Conservation (phyloP, 2,888 invertebrate species). For the Drosophila greeni region DNA sequence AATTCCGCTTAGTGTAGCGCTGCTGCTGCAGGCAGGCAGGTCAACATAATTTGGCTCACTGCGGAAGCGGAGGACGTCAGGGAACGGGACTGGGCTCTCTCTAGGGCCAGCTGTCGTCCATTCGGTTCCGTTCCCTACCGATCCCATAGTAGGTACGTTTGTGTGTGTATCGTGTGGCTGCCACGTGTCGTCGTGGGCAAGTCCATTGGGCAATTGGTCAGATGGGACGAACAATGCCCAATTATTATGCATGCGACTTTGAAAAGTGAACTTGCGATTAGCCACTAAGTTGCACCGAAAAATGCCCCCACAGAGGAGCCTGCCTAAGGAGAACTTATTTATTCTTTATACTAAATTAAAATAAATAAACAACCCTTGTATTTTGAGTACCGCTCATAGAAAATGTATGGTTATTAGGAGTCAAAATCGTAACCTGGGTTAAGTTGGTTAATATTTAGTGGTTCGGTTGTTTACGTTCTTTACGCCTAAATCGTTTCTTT, state of each 20-base stretch:
- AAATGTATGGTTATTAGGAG: no score
- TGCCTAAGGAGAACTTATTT: neutral
- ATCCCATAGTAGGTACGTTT: constrained; percentile 4
- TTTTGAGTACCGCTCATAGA: no score
- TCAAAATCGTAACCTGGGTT: no score
- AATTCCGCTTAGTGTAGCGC: constrained; percentile 52
- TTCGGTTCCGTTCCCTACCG: constrained; percentile 10
- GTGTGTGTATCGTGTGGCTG: constrained; percentile 61
- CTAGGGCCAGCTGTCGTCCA: constrained; percentile 58
- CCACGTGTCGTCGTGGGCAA: constrained; percentile 67
- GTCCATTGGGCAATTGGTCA: constrained; percentile 48
- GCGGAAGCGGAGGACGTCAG: constrained; percentile 50
- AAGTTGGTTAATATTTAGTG: no score
- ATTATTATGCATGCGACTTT: constrained; percentile 52
- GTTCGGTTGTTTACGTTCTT: no score
- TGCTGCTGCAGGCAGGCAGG: constrained; percentile 45
- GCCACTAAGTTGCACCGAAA: constrained; percentile 37
- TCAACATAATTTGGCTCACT: constrained; percentile 66
- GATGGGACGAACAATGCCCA: constrained; percentile 35
- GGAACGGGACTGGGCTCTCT: constrained; percentile 29
- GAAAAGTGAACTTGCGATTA: constrained; percentile 67
- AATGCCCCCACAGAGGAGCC: neutral
- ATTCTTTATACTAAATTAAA: no score
- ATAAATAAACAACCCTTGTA: no score
- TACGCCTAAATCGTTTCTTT: no score